Evolutionary conservation across 1,140 invertebrate genomes (phyloP), one percentile per base, ranked within the genome.

Genomic region (Macrosteles quadrilineatus): DNA sequence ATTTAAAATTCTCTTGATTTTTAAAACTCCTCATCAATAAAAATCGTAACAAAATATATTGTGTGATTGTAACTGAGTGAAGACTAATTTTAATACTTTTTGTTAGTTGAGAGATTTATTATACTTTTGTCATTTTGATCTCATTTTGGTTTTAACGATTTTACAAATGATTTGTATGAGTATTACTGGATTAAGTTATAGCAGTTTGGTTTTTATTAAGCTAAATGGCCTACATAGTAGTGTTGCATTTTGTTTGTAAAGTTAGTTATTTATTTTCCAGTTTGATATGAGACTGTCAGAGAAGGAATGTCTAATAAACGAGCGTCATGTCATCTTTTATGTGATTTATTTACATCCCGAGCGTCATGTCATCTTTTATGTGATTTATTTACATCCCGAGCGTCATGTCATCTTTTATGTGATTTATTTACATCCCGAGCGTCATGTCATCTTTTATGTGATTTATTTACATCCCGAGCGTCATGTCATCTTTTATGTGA

Each of bases 281-380:
- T 59, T 59, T 59, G 55, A 59, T 59, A 59, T 14, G 55, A 59
- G 55, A 59, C 55, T 59, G 21, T 59, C 55, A 23, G 23, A 59
- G 14, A 6, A 25, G 23, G 55, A 29, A 59, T 59, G 55, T 59
- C 55, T 59, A 59, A 59, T 59, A 59, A 59, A 59, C 55, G 55
- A 59, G 55, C 21, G 27, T 59, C 55, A 59, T 59, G 55, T 59
- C 55, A 59, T 59, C 11, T 4, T 21, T 21, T 4, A 17, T 50
- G 47, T 4, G n/a, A 17, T 50, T 50, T 50, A 50, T 50, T 50
- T 50, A 6, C 47, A 3, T 50, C 14, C 32, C 14, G 32, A 6
- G 32, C 14, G 4, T 6, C 4, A 4, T 36, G 4, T 36, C 4
- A 14, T 36, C 14, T 36, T 36, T 4, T 36, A 36, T 36, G 4